phyloP scores from a whole-genome alignment of 2,113 vertebrate genomes.

The Puntigrus tetrazona region DNA sequence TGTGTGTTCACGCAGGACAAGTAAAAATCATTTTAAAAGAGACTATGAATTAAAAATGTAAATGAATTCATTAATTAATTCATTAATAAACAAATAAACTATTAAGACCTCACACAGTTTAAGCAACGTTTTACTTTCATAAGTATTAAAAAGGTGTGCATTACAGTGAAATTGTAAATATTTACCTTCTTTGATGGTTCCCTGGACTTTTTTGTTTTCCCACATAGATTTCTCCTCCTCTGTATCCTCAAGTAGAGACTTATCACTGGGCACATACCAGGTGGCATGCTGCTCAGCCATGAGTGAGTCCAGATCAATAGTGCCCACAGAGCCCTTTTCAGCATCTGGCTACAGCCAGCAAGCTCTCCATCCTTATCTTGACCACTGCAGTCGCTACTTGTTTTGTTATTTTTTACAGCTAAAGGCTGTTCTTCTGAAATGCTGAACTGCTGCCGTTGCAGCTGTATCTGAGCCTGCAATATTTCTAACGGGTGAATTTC shows the following conservation, averaged over 20 bases:
- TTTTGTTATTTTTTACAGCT: constrained; percentile 86
- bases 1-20: background rate
- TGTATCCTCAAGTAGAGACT: constrained; percentile 89
- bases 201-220: constrained; percentile 92
- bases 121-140: background rate
- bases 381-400: constrained; percentile 81
- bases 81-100: background rate
- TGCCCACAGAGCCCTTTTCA: constrained; percentile 90
- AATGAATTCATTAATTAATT: too few relatives aligned
- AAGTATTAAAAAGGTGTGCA: background rate
- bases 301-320: constrained; percentile 97
- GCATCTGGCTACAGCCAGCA: constrained; percentile 87
- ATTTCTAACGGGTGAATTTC: constrained; percentile 98
- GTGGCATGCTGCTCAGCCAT: constrained; percentile 98
- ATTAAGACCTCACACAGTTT: background rate
- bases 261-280: constrained; percentile 96
- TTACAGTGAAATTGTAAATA: background rate
- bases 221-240: constrained; percentile 93
- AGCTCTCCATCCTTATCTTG: constrained; percentile 85
- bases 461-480: constrained; percentile 98
- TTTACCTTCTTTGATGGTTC: constrained; percentile 95
- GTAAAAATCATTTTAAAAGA: background rate
- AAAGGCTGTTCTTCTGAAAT: constrained; percentile 98
- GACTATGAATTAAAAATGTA: background rate
- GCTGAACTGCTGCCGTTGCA: constrained; percentile 98